These are phyloP conservation scores for Phallusia fumigata DNA, from an alignment of 23 tunicate species.

Conservation along the genomic window DNA sequence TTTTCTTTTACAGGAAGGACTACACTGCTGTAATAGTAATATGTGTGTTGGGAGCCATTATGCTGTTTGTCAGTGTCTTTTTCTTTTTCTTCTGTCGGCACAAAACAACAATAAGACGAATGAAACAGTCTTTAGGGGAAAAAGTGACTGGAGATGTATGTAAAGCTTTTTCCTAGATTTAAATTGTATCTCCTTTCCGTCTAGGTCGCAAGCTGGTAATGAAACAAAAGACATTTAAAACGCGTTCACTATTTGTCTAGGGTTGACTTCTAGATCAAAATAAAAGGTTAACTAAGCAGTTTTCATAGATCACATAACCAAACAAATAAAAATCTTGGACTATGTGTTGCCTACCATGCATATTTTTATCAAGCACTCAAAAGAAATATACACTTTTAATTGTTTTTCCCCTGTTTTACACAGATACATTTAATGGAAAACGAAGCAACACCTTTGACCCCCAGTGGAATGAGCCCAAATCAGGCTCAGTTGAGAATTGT, in stretches of 20 bases:
- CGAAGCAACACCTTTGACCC: slow-evolving; percentile 58
- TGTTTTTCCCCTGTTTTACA: neutral
- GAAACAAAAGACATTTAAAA: too few species aligned
- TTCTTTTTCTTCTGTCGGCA: slow-evolving; percentile 17
- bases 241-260: too few species aligned
- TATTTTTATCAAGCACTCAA: too few species aligned
- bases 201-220: too few species aligned
- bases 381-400: too few species aligned
- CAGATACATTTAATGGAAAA: slow-evolving; percentile 18
- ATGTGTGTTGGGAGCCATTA: slow-evolving; percentile 27
- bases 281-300: too few species aligned
- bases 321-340: too few species aligned
- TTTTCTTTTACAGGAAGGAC: neutral
- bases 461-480: slow-evolving; percentile 74
- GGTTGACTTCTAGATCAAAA: too few species aligned
- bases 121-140: slow-evolving; percentile 68
- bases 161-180: neutral
- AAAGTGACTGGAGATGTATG: slow-evolving; percentile 72
- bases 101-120: slow-evolving; percentile 45
- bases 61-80: neutral
- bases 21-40: slow-evolving; percentile 24
- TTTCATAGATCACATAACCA: too few species aligned
- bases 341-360: too few species aligned
- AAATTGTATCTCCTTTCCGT: too few species aligned
- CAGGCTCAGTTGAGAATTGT: slow-evolving; percentile 82